Percentiles rank a stretch among this genome's conserved stretches.
Evolutionary conservation across 2,888 invertebrate species (phyloP).

Genomic region (Acleris holmiana): DNA sequence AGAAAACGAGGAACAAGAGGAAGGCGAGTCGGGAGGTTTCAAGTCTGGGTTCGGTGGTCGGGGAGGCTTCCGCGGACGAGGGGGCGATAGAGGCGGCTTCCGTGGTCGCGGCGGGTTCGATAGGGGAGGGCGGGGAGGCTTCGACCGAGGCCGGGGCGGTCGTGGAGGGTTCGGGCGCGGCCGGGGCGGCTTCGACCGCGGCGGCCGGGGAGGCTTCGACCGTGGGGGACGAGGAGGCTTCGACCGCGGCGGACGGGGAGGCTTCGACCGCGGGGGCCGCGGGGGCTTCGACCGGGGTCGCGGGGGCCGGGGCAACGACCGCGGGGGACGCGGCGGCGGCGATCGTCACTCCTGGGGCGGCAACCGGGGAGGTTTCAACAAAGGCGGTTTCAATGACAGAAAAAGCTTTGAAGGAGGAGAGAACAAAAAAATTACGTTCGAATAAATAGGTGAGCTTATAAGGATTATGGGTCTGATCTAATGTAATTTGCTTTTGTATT

Average conservation of each 20-base stretch:
- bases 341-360: slow-evolving; percentile 73
- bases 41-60: slow-evolving; percentile 48
- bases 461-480: no score
- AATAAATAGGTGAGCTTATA: slow-evolving; percentile 69
- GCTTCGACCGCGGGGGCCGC: slow-evolving; percentile 56
- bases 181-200: slow-evolving; percentile 42
- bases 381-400: slow-evolving; percentile 85
- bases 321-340: slow-evolving; percentile 63
- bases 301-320: slow-evolving; percentile 58
- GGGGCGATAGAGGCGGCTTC: slow-evolving; percentile 35
- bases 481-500: no score
- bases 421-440: slow-evolving; percentile 91
- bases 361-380: slow-evolving; percentile 71
- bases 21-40: slow-evolving; percentile 53
- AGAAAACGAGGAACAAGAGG: slow-evolving; percentile 47
- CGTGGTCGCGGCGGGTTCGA: slow-evolving; percentile 39
- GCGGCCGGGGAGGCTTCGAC: slow-evolving; percentile 55
- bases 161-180: slow-evolving; percentile 27
- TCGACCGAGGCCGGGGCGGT: slow-evolving; percentile 50
- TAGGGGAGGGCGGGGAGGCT: slow-evolving; percentile 58
- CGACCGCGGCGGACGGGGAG: slow-evolving; percentile 59
- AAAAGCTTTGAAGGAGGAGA: slow-evolving; percentile 85
- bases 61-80: slow-evolving; percentile 44
- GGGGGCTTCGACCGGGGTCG: slow-evolving; percentile 54
- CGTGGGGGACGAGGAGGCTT: slow-evolving; percentile 57